A percentile compares a stretch with the other conserved stretches of the same genome.
phyloP scores from a whole-genome alignment of 2,888 invertebrate species.

The Isotomurus palustris region DNA sequence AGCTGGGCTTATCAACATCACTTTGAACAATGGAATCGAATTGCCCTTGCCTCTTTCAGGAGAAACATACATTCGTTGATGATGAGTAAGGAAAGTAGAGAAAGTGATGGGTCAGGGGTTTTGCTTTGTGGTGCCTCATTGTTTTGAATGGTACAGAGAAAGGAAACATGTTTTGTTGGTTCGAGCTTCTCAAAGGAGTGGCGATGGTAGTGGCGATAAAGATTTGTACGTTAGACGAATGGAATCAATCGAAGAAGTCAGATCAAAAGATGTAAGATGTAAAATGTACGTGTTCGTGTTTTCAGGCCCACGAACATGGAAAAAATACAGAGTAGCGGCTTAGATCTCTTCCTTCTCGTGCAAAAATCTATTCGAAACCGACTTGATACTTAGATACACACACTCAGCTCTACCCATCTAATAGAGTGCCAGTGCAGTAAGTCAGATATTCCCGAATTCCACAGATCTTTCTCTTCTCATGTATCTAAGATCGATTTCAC shows the following conservation, averaged over 20 bases:
- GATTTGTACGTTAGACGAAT: constrained; percentile 1
- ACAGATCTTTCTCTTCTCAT: not conserved
- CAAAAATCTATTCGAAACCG: constrained; percentile 2
- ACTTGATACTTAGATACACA: not conserved
- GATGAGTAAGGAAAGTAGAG: constrained; percentile 10
- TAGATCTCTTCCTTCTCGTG: constrained; percentile 2
- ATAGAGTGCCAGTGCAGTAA: too few relatives aligned
- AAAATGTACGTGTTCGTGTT: constrained; percentile 14
- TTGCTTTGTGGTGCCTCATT: not conserved
- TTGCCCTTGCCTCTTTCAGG: too few relatives aligned
- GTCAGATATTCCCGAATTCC: too few relatives aligned
- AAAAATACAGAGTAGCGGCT: constrained; percentile 15
- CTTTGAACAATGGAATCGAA: too few relatives aligned
- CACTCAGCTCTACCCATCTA: too few relatives aligned
- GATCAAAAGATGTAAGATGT: constrained; percentile 17
- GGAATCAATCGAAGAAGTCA: constrained; percentile 16
- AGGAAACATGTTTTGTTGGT: constrained; percentile 4
- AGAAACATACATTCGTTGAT: too few relatives aligned
- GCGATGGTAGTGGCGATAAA: constrained; percentile 8
- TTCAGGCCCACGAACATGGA: constrained; percentile 10
- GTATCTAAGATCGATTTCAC: constrained; percentile 2
- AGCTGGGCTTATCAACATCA: too few relatives aligned
- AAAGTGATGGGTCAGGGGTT: constrained; percentile 4
- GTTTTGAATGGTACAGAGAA: constrained; percentile 1
- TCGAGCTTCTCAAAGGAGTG: not conserved